Base-by-base conservation (phyloP, 2,113 vertebrate genomes). In the Thinocorus orbignyianus region DNA sequence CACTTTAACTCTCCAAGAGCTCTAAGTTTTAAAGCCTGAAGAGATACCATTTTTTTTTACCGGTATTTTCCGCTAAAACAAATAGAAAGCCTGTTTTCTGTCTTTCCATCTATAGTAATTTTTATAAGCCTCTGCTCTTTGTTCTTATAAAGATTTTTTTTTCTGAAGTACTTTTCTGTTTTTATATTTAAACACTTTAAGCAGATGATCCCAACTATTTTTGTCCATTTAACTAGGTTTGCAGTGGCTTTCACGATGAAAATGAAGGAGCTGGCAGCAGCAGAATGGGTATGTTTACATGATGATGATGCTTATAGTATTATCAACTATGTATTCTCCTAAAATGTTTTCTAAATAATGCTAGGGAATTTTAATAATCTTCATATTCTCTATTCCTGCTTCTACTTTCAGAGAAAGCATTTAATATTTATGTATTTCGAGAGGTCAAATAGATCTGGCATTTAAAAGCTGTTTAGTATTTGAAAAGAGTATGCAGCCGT, bases 221-320 rank as follows among this genome's bases (percentile, higher is more conserved):
- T 70, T 95, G 86, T 94, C 73, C 70, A 1, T 89, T 88, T 90
- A 10, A 17, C 91, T 90, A 99, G 99, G 95, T 99, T 99, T 96
- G 99, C 98, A 3, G 99, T 99, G 69, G 99, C 99, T 51, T 99
- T 99, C 98, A 99, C 98, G 0, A 95, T 97, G 78, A 93, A 98
- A 31, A 98, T 99, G 98, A 99, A 98, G 98, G 98, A 98, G 69
- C 93, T 94, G 37, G 99, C 99, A 10, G 96, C 97, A 86, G 68
- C 85, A 30, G 95, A 97, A 90, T 98, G 99, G 99, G 99, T 99
- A 98, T 2, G 99, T 98, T 84, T 58, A 11, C 14, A 4, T 28
- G 62, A 3, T 74, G 66, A 17, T 19, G 18, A 20, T 85, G 48
- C 64, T 79, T 30, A 4, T 15, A 13, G 31, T 7, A 8, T 72